A percentile compares a stretch with the other conserved stretches of the same genome.
Evolutionary conservation across 2,888 invertebrate genomes (phyloP).

Genomic region (Trissonchulus latispiculum): DNA sequence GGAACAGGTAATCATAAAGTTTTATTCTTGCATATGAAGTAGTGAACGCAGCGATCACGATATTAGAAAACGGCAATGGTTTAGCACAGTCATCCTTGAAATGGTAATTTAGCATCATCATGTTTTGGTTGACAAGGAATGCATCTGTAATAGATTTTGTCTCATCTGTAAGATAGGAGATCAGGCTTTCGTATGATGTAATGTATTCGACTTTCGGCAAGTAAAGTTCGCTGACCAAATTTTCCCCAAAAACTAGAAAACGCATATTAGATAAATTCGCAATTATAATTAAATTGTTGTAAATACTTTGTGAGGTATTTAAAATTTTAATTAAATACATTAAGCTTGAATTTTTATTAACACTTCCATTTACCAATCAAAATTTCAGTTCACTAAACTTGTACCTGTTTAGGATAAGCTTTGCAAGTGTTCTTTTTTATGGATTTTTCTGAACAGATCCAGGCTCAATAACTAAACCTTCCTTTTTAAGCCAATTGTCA

Average conservation of each 20-base stretch:
- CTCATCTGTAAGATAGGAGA: no score
- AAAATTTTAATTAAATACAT: no score
- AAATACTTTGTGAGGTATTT: no score
- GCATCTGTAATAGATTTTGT: background rate
- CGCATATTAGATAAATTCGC: no score
- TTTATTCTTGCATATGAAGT: background rate
- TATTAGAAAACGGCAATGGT: background rate
- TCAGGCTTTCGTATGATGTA: background rate
- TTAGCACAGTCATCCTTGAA: background rate
- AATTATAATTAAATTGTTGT: no score
- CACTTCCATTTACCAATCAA: no score
- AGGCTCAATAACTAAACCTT: no score
- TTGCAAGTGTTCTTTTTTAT: background rate
- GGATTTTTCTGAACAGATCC: background rate
- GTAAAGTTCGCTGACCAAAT: background rate
- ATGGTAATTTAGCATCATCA: background rate
- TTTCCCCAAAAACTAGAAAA: background rate
- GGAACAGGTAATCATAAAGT: no score
- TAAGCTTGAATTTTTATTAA: no score
- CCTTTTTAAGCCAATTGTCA: no score
- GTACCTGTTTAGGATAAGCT: constrained; percentile 1
- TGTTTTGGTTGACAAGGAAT: background rate
- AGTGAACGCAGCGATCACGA: background rate
- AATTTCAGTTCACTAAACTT: no score
- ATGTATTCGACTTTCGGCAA: background rate